phyloP scores from a whole-genome alignment of 2,113 vertebrate species.

The Struthio camelus region DNA sequence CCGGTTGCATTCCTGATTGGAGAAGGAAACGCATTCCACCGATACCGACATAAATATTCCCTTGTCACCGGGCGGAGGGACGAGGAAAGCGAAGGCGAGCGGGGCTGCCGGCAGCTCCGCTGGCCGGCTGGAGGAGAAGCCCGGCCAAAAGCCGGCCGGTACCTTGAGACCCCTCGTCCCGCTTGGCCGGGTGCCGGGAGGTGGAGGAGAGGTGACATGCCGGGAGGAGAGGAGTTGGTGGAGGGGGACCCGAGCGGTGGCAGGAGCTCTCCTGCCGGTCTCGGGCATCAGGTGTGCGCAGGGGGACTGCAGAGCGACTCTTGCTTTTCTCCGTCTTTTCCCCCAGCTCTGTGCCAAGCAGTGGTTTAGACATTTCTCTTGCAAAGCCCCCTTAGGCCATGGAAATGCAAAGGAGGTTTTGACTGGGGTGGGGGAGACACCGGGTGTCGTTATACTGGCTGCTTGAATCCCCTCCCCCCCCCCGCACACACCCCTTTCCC shows the following conservation, averaged over 20 bases:
- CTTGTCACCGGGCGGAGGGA: conserved; percentile 11
- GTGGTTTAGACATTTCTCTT: background rate
- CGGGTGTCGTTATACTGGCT: background rate
- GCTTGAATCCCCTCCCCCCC: background rate
- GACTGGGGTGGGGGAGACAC: conserved; percentile 20
- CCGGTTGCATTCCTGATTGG: conserved; percentile 58
- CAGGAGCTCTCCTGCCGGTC: background rate
- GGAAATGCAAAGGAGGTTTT: conserved; percentile 34
- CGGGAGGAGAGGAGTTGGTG: background rate
- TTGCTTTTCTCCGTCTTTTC: background rate
- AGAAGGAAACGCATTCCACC: conserved; percentile 60
- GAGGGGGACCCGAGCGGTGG: background rate
- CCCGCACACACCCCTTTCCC: background rate
- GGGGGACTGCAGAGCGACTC: no score
- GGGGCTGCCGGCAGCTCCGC: background rate
- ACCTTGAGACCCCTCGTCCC: background rate
- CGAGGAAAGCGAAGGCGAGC: background rate
- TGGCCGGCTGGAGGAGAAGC: no score
- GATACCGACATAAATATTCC: conserved; percentile 53
- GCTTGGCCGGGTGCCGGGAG: background rate
- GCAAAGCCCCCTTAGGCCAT: background rate
- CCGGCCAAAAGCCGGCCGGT: background rate
- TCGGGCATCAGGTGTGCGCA: background rate
- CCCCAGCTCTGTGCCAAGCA: background rate
- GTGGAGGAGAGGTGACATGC: background rate